Base-by-base conservation (phyloP, 2,113 vertebrate species). In the Nestor notabilis region DNA sequence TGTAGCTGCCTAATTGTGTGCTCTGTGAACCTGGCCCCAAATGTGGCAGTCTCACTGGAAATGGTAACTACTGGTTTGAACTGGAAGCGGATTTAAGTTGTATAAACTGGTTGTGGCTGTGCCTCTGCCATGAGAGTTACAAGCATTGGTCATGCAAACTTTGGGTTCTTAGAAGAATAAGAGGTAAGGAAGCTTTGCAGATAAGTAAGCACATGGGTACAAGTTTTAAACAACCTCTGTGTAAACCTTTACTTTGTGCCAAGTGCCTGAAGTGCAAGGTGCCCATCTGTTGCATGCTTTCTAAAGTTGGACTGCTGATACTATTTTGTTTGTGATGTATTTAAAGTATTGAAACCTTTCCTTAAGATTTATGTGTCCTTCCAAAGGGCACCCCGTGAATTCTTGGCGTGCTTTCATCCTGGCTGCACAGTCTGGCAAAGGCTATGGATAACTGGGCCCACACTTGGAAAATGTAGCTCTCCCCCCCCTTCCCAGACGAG, bases 331-430 rank as follows among this genome's bases (percentile, higher is more conserved):
- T 92, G 50, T 75, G 35, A 60, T 55, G 29, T 71, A 87, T 88
- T 95, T 93, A 85, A 95, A 74, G 65, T 68, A 72, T 44, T 65
- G 69, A 94, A 94, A 79, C n/a, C 44, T 81, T 87, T 84, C 56
- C 56, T 84, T 68, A 71, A 92, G 87, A 75, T 78, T 96, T 75
- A 17, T 81, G 33, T 71, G 61, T 61, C 24, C 39, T 84, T 97
- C 76, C 56, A 88, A 92, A 93, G 65, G 49, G 35, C 69, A 91
- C 15, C 7, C 29, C 65, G 46, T 69, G 80, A 92, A 88, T 44
- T 49, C 16, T 78, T 95, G 71, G 79, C 83, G 47, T 58, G 27
- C 58, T 74, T 91, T 89, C 33, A 28, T 60, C 35, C 71, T 76
- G 41, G 49, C n/a, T 83, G 35, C 52, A 49, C 25, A 33, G 2